Conservation (phyloP, 2,888 invertebrate species). For the Epirrita christyi region DNA sequence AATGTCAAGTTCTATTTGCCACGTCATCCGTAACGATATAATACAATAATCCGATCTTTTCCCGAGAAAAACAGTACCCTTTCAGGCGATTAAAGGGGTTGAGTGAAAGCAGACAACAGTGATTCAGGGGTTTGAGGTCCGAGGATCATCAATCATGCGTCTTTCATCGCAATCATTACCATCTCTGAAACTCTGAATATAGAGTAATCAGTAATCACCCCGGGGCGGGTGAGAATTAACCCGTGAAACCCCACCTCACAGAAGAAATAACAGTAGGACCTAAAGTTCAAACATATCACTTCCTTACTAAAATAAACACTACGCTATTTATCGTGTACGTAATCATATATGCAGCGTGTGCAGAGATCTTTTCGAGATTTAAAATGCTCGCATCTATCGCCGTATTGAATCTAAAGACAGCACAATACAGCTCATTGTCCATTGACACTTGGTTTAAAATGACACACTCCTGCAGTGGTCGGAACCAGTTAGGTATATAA, state of each 20-base stretch:
- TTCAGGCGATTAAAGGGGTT: slow-evolving; percentile 34
- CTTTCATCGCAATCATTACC: slow-evolving; percentile 56
- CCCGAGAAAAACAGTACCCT: slow-evolving; percentile 35
- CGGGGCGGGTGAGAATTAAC: slow-evolving; percentile 20
- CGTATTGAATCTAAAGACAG: too few relatives aligned
- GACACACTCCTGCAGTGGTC: too few relatives aligned
- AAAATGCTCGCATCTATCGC: too few relatives aligned
- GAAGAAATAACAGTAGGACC: not conserved
- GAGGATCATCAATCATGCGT: slow-evolving; percentile 57
- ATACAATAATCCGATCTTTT: slow-evolving; percentile 36
- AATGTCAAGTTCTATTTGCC: slow-evolving; percentile 23
- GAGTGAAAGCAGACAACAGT: slow-evolving; percentile 58
- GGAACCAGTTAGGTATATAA: not conserved
- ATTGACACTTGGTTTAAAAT: too few relatives aligned
- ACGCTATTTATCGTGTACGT: too few relatives aligned
- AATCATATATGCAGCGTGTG: too few relatives aligned
- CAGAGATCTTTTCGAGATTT: too few relatives aligned
- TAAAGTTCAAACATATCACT: slow-evolving; percentile 18
- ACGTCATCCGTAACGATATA: slow-evolving; percentile 29
- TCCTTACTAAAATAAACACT: too few relatives aligned
- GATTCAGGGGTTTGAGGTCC: slow-evolving; percentile 56
- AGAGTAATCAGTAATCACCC: slow-evolving; percentile 28
- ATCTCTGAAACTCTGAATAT: slow-evolving; percentile 43
- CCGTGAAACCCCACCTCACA: slow-evolving; percentile 6
- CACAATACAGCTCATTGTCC: too few relatives aligned